Conservation (phyloP, 2,113 vertebrate species). For the Cyprichromis sp. region DNA sequence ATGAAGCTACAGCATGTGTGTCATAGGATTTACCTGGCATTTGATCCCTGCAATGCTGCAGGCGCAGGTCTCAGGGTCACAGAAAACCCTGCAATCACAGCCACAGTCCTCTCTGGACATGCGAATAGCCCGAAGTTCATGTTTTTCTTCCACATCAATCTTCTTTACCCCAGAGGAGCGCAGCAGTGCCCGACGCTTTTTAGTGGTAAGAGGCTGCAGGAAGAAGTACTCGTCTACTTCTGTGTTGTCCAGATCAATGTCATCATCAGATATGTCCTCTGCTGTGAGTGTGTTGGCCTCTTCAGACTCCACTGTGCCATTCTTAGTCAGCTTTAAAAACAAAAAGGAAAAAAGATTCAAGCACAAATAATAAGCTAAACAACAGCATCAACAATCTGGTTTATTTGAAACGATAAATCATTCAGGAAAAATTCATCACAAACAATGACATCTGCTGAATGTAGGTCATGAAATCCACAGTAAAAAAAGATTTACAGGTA, state of each 20-base stretch:
- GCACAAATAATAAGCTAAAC: neutral
- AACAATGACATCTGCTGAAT: neutral
- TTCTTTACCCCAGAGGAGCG: slow-evolving; percentile 93
- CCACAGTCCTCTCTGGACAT: slow-evolving; percentile 95
- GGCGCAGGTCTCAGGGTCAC: slow-evolving; percentile 94
- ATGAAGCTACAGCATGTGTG: neutral
- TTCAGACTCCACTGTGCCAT: slow-evolving; percentile 90
- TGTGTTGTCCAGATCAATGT: slow-evolving; percentile 97
- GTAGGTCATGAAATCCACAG: neutral
- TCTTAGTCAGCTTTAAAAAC: slow-evolving; percentile 87
- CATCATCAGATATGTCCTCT: slow-evolving; percentile 97
- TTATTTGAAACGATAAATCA: neutral
- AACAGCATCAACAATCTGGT: neutral
- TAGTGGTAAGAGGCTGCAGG: slow-evolving; percentile 93
- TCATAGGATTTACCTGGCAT: slow-evolving; percentile 82
- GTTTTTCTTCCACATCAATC: slow-evolving; percentile 96
- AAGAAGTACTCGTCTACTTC: slow-evolving; percentile 99
- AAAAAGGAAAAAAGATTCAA: neutral
- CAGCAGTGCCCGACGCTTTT: slow-evolving; percentile 87
- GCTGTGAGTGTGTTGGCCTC: slow-evolving; percentile 89
- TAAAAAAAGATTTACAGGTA: neutral
- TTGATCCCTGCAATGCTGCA: slow-evolving; percentile 97
- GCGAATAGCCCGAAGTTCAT: slow-evolving; percentile 90
- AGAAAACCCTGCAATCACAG: slow-evolving; percentile 94
- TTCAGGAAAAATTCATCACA: neutral